These are phyloP conservation scores for Heliconius sara DNA, from an alignment of 2,888 invertebrate species.

Conservation along the genomic window DNA sequence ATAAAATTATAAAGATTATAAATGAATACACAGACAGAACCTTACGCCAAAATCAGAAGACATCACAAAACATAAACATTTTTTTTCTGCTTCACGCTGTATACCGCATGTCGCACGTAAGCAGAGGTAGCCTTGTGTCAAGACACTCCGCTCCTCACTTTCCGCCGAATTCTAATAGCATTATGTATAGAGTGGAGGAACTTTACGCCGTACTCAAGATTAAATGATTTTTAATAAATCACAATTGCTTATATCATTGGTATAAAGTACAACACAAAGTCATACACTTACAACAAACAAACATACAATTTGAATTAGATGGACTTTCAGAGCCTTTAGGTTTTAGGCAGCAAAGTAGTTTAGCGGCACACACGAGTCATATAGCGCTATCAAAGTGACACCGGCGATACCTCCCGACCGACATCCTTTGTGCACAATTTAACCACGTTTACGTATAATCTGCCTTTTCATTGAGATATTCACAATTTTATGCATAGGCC, in stretches of 20 bases:
- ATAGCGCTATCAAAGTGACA: slow-evolving; percentile 17
- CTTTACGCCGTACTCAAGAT: too few relatives aligned
- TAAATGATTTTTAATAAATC: too few relatives aligned
- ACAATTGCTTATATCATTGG: neutral
- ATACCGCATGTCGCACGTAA: too few relatives aligned
- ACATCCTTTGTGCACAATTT: slow-evolving; percentile 27
- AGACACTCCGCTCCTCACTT: too few relatives aligned
- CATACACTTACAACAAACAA: neutral
- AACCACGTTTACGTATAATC: slow-evolving; percentile 21
- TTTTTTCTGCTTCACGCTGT: too few relatives aligned
- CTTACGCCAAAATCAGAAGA: neutral
- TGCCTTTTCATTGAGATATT: neutral
- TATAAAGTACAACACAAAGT: neutral
- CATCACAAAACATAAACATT: neutral
- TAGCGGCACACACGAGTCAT: neutral
- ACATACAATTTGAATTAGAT: too few relatives aligned
- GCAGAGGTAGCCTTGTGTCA: too few relatives aligned
- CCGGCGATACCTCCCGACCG: slow-evolving; percentile 22
- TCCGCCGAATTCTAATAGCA: too few relatives aligned
- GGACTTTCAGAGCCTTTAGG: slow-evolving; percentile 13
- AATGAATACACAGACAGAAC: neutral
- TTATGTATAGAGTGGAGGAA: too few relatives aligned
- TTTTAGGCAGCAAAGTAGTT: slow-evolving; percentile 14
- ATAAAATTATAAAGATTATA: neutral
- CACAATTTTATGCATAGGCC: neutral